Percentiles rank a stretch among this genome's conserved stretches.
phyloP scores from a whole-genome alignment of 2,113 vertebrate species.

The Limnothrissa miodon region DNA sequence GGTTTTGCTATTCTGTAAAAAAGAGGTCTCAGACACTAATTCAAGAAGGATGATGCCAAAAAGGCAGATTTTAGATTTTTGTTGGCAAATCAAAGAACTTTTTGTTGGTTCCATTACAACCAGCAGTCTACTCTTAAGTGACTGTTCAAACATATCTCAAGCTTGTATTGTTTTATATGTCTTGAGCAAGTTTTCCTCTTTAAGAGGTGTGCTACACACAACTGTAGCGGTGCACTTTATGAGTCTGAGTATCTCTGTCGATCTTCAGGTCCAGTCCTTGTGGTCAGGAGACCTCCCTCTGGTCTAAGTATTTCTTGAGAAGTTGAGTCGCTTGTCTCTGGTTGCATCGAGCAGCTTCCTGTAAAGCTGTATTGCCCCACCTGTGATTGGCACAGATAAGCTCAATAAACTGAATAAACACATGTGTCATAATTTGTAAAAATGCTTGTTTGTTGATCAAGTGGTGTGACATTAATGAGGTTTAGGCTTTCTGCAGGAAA shows the following conservation, averaged over 20 bases:
- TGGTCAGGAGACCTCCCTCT: slow-evolving; percentile 28
- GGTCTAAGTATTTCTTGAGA: slow-evolving; percentile 52
- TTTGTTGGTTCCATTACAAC: background rate
- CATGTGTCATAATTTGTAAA: background rate
- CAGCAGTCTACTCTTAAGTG: background rate
- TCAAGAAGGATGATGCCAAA: background rate
- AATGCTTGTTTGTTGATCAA: background rate
- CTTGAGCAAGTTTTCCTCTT: background rate
- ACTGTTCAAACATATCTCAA: background rate
- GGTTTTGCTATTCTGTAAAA: background rate
- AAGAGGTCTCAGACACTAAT: background rate
- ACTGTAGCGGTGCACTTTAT: background rate
- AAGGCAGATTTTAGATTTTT: background rate
- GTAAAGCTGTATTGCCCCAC: slow-evolving; percentile 65
- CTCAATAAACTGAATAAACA: background rate
- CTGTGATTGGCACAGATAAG: slow-evolving; percentile 41
- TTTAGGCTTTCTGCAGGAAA: no score
- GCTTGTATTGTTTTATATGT: background rate
- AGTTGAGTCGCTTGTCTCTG: slow-evolving; percentile 49
- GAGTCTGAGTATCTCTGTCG: background rate
- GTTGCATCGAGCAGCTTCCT: slow-evolving; percentile 59
- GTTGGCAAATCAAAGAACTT: background rate
- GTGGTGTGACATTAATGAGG: no score
- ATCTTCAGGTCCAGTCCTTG: background rate
- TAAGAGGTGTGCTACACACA: background rate